Evolutionary conservation across 2,113 vertebrate genomes (phyloP).

Genomic region (Monarcha castaneiventris): DNA sequence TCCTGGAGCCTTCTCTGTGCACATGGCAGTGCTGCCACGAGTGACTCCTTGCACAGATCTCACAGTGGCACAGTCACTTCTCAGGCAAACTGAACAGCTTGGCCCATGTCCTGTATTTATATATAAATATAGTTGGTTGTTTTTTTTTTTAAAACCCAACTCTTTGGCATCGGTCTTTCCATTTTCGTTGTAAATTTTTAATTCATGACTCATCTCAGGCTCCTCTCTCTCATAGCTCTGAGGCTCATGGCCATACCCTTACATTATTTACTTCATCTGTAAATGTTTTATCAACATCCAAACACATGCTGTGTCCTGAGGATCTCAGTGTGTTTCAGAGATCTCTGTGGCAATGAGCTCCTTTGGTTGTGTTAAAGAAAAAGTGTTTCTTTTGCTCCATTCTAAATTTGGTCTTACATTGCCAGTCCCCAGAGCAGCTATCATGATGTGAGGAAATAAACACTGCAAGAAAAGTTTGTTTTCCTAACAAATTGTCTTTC

Average conservation of each 20-base stretch:
- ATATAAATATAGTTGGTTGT: too few relatives aligned
- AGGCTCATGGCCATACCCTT: background rate
- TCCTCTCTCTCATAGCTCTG: background rate
- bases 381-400: background rate
- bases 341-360: background rate
- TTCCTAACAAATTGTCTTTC: background rate
- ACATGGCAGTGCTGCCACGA: fast-evolving
- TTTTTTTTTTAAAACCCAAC: background rate
- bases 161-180: background rate
- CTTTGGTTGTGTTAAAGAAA: background rate
- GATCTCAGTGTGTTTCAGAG: background rate
- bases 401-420: background rate
- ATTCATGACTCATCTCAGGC: background rate
- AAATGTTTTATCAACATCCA: background rate
- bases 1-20: background rate
- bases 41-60: background rate
- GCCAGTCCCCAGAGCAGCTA: background rate
- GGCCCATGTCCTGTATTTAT: background rate
- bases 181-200: background rate
- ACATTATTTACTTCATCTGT: background rate
- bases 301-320: background rate
- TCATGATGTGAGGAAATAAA: background rate
- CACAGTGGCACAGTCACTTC: fast-evolving
- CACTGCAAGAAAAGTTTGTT: background rate
- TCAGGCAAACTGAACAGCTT: fast-evolving